A percentile compares a stretch with the other conserved stretches of the same genome.
phyloP scores from a whole-genome alignment of 2,797 vertebrate species.

The Eulemur mongoz region DNA sequence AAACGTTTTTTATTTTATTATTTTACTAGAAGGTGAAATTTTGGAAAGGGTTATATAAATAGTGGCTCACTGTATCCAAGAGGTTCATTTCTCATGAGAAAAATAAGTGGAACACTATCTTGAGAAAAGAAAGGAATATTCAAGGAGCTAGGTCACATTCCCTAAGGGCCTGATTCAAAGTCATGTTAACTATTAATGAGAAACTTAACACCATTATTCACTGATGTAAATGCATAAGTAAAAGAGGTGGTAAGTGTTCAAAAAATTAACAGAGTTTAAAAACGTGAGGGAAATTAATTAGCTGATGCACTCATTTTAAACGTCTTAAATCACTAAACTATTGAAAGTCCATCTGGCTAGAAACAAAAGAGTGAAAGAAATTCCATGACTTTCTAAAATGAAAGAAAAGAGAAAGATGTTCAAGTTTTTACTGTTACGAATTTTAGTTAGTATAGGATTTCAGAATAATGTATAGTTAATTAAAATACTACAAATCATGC shows the following conservation, averaged over 20 bases:
- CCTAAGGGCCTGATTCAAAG: background rate
- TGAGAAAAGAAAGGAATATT: background rate
- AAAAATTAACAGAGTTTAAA: conserved; percentile 13
- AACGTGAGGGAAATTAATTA: background rate
- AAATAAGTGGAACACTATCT: background rate
- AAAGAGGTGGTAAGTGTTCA: background rate
- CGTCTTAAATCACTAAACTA: background rate
- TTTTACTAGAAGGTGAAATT: background rate
- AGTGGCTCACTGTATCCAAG: background rate
- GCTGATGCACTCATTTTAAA: background rate
- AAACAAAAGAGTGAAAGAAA: background rate
- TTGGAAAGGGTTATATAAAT: background rate
- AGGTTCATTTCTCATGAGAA: background rate
- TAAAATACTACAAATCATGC: conserved; percentile 69
- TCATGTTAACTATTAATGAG: background rate
- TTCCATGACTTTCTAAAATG: background rate
- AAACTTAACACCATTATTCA: background rate
- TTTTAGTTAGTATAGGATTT: conserved; percentile 42
- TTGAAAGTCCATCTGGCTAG: background rate
- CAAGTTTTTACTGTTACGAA: background rate
- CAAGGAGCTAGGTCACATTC: background rate
- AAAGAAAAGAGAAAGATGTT: background rate
- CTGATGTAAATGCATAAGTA: background rate
- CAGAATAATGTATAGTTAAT: conserved; percentile 63
- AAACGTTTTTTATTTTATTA: background rate